Evolutionary conservation across 2,797 vertebrate genomes (phyloP), one percentile per base, ranked within the genome.

Genomic region (Xenops minutus): DNA sequence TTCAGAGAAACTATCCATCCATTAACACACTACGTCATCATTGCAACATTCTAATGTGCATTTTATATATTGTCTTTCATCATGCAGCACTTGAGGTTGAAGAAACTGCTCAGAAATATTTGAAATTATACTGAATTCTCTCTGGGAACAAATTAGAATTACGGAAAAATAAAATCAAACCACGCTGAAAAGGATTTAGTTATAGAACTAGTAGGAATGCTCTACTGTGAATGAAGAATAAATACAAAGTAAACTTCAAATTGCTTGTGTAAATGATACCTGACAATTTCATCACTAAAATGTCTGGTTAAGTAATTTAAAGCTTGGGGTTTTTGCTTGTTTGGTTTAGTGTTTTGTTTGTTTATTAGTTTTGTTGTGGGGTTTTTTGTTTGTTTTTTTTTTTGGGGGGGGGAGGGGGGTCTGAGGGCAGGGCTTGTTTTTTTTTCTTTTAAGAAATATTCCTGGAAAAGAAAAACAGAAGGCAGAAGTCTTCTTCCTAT

Each of bases 21-120:
- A 1, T n/a, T 37, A 77, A 44, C 48, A 80, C 20, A 27, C 6
- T 8, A 9, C 5, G 9, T 16, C 32, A 75, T 21, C 39, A 55
- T 0, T 46, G 43, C 43, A 69, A 68, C 2, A 4, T 34, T 73
- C 37, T 58, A 51, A 34, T 7, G 4, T 5, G 14, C 14, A 30
- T 34, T 37, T 73, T 36, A 32, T 14, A 30, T 4, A 41, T 1
- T 75, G 27, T 7, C 27, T 71, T 71, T 17, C 7, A 4, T 14
- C 20, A 15, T 7, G 16, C 20, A 48, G 1, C 1, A 59, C 23
- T 27, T 58, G 14, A 89, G 26, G 34, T 11, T 26, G 29, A 76
- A 30, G 43, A 39, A 89, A 77, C 16, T 29, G 18, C 34, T 36
- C 21, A 34, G 43, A 86, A 88, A n/a, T 54, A 75, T 27, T 81